phyloP scores from a whole-genome alignment of 2,113 vertebrate genomes.

The Willisornis vidua region DNA sequence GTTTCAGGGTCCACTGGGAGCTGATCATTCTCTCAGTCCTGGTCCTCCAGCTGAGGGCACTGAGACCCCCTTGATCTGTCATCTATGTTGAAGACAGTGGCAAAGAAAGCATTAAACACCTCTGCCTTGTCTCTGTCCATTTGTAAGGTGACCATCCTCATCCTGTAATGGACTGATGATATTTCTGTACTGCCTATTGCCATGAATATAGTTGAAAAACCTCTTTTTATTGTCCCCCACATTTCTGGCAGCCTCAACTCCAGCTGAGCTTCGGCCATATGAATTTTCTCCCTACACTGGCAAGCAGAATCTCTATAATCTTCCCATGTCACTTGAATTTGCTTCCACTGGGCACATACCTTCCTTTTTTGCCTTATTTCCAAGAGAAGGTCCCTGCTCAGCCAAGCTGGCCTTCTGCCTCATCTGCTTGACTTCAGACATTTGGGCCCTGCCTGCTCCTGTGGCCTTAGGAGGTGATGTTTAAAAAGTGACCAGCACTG shows the following conservation, averaged over 20 bases:
- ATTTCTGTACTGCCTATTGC: neutral
- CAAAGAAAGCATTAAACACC: neutral
- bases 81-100: neutral
- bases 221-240: neutral
- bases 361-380: neutral
- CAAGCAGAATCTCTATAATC: neutral
- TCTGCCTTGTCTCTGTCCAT: neutral
- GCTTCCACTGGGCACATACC: neutral
- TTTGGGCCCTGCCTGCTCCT: neutral
- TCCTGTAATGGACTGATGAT: neutral
- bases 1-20: neutral
- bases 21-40: neutral
- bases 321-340: neutral
- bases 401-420: neutral
- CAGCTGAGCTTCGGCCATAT: neutral
- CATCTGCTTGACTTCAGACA: neutral
- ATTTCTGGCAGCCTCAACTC: neutral
- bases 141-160: neutral
- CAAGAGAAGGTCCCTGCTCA: neutral
- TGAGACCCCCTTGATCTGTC: neutral
- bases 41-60: neutral
- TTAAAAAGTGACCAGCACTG: neutral
- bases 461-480: neutral
- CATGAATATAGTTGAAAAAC: neutral
- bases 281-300: neutral